Percentiles rank a stretch among this genome's conserved stretches.
Conservation (phyloP, 2,113 vertebrate species). For the Puma concolor region DNA sequence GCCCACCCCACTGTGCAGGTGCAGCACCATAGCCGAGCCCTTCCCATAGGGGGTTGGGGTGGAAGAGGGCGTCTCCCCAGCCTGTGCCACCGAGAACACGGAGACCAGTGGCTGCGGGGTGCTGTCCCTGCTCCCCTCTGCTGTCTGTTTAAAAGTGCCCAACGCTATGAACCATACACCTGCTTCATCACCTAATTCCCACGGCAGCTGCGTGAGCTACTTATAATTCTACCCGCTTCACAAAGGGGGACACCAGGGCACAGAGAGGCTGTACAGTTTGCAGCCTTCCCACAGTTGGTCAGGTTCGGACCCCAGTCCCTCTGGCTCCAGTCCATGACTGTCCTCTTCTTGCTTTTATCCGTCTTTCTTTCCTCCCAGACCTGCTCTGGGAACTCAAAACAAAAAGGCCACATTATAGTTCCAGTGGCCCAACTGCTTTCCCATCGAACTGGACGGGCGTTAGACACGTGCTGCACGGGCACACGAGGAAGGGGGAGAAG, state of each 20-base stretch:
- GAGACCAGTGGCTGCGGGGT: background rate
- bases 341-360: background rate
- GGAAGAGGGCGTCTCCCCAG: rapidly evolving
- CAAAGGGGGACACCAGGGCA: background rate
- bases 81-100: background rate
- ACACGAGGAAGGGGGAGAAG: background rate
- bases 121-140: background rate
- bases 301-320: rapidly evolving
- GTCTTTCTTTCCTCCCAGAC: background rate
- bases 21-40: no score
- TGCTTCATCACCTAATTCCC: background rate
- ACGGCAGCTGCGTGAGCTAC: background rate
- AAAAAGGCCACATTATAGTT: background rate
- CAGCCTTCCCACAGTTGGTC: background rate
- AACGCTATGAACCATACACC: background rate
- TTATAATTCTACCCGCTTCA: no score
- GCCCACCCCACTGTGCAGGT: rapidly evolving
- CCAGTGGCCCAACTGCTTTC: background rate
- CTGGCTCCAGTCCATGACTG: background rate
- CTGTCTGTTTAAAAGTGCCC: no score
- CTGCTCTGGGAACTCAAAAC: background rate
- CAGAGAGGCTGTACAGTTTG: background rate
- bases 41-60: no score
- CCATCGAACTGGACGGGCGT: no score
- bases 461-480: background rate